A percentile compares a stretch with the other conserved stretches of the same genome.
Evolutionary conservation across 2,797 vertebrate genomes (phyloP).

Genomic region (Arvicola amphibius): DNA sequence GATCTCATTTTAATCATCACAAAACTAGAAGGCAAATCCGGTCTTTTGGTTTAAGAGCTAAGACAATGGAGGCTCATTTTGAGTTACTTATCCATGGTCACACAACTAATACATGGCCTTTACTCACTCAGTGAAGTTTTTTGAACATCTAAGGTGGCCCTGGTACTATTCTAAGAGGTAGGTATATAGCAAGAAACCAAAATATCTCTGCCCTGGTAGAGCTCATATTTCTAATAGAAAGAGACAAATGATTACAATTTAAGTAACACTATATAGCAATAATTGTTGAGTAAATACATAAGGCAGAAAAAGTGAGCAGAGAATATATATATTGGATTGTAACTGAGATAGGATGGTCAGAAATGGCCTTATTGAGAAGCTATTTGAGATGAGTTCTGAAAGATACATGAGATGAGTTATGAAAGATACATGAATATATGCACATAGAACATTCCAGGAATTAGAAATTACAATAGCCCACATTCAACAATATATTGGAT

Average conservation of each 20-base stretch:
- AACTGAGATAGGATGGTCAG: slow-evolving; percentile 24
- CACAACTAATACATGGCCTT: not conserved
- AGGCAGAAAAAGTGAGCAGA: not conserved
- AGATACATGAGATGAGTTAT: not conserved
- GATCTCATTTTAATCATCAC: slow-evolving; percentile 19
- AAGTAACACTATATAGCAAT: not conserved
- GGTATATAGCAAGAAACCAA: not conserved
- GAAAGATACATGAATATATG: slow-evolving; percentile 31
- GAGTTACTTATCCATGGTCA: not conserved
- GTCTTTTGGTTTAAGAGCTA: not conserved
- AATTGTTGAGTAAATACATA: slow-evolving; percentile 40
- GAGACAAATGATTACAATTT: not conserved
- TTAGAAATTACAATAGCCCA: not conserved
- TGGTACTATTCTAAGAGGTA: not conserved
- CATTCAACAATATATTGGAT: not conserved
- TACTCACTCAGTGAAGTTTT: slow-evolving; percentile 2
- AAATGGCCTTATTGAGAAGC: slow-evolving; percentile 13
- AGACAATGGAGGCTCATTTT: not conserved
- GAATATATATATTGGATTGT: not conserved
- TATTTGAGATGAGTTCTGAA: slow-evolving; percentile 6
- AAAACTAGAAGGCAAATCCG: not conserved
- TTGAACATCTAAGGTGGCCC: not conserved
- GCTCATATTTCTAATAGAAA: slow-evolving; percentile 23
- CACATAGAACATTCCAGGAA: not conserved
- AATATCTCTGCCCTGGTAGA: not conserved